Evolutionary conservation across 2,113 vertebrate species (phyloP), one percentile per base, ranked within the genome.

Genomic region (Nematolebias whitei): DNA sequence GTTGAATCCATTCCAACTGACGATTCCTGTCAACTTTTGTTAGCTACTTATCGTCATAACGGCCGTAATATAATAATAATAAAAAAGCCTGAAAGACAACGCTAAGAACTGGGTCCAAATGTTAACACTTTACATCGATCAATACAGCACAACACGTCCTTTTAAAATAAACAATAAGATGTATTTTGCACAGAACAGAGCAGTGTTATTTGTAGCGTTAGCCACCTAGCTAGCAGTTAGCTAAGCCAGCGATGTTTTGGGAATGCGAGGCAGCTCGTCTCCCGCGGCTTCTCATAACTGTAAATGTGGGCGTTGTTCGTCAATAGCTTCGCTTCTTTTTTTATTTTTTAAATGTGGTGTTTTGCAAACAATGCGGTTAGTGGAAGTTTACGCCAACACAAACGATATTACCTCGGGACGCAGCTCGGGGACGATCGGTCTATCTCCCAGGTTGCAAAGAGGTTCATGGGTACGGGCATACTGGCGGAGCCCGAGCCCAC

Each of bases 401-500:
- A 26, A 59, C 19, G 43, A 5, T 59, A 44, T 71, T 90, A 94
- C 93, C 93, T 92, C 40, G 92, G 92, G 20, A 94, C 93, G 73
- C 93, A 94, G 93, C 91, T 94, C 4, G 93, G 93, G 58, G 92
- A 93, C 32, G 92, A 93, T 65, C 92, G 90, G 83, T 94, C 93
- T 61, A 94, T 89, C 84, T 94, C 93, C 93, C 92, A 94, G 72
- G 92, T 94, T 53, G 93, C 93, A 35, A 93, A 94, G 52, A 94
- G 93, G 87, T 94, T 94, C 93, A 94, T 94, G 26, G 92, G 92
- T 1, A 94, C 91, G 6, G 91, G 91, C 77, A 87, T 85, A 73
- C 87, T 78, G 55, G 82, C 86, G 66, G 86, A 85, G 66, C 71
- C 78, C 47, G 87, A 82, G 63, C 88, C 85, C 59, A 86, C 62